These are phyloP conservation scores for Pseudachorutes palmiensis DNA, from an alignment of 1,140 invertebrate genomes.

Conservation along the genomic window DNA sequence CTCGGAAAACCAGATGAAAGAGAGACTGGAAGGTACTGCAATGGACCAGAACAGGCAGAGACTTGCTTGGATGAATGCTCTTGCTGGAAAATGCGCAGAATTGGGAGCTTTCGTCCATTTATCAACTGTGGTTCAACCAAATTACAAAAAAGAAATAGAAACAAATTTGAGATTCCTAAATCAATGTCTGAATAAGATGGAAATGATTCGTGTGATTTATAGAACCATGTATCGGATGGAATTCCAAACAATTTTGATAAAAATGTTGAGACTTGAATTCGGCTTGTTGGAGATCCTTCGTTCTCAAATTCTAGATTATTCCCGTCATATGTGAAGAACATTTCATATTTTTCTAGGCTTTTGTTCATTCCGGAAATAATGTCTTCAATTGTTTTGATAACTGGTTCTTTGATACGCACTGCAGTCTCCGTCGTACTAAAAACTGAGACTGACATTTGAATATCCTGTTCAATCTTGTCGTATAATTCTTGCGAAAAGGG, in stretches of 20 bases:
- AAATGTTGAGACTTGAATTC: background rate
- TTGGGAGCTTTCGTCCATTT: background rate
- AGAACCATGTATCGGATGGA: background rate
- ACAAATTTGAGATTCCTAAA: background rate
- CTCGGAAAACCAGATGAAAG: background rate
- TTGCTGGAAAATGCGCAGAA: background rate
- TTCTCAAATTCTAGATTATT: background rate
- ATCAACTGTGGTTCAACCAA: background rate
- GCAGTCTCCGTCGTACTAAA: too few relatives aligned
- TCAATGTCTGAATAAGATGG: background rate
- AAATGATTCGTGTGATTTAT: background rate
- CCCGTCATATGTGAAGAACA: background rate
- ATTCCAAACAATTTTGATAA: background rate
- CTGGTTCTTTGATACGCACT: too few relatives aligned
- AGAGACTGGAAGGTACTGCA: background rate
- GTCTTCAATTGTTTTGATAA: background rate
- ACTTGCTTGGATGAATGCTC: background rate
- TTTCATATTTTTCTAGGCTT: background rate
- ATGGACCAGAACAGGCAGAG: too few relatives aligned
- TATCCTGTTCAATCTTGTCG: too few relatives aligned
- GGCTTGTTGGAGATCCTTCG: background rate
- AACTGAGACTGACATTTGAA: too few relatives aligned
- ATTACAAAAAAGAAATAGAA: background rate
- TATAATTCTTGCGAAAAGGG: too few relatives aligned
- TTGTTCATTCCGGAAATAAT: background rate